Conservation (phyloP, 2,113 vertebrate genomes). For the Donacobius atricapilla region DNA sequence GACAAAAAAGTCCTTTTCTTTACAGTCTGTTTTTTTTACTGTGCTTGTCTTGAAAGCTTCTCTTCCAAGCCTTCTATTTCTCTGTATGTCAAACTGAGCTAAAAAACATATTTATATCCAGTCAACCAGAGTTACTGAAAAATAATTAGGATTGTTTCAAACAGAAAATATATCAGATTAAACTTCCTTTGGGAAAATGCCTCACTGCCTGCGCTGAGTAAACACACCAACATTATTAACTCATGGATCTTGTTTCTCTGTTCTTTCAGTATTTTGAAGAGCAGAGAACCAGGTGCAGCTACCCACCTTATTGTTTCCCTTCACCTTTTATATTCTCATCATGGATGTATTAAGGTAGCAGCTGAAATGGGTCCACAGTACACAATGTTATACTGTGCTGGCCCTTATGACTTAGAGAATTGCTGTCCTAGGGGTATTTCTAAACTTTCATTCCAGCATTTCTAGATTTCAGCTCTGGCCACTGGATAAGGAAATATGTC, state of each 20-base stretch:
- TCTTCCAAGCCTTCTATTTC: neutral
- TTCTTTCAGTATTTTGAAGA: neutral
- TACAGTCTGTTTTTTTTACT: slow-evolving; percentile 24
- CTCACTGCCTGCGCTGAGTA: neutral
- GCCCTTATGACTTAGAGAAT: neutral
- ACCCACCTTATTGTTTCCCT: neutral
- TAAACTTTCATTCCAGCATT: neutral
- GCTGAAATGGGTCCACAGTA: neutral
- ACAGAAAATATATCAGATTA: slow-evolving; percentile 21
- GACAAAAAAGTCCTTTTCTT: slow-evolving; percentile 47
- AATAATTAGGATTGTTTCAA: slow-evolving; percentile 38
- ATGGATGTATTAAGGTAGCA: neutral
- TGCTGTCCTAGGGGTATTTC: neutral
- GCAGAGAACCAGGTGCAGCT: neutral
- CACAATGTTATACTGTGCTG: neutral
- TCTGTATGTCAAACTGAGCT: neutral
- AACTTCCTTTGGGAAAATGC: slow-evolving; percentile 23
- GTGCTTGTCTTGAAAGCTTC: neutral
- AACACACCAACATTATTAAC: neutral
- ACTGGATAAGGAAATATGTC: neutral
- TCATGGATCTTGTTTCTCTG: neutral
- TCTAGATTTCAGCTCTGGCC: neutral
- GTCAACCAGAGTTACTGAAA: slow-evolving; percentile 26
- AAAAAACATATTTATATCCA: neutral
- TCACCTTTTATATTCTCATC: neutral